Evolutionary conservation across 2,888 invertebrate species (phyloP), one percentile per base, ranked within the genome.

Genomic region (Plagodis dolabraria): DNA sequence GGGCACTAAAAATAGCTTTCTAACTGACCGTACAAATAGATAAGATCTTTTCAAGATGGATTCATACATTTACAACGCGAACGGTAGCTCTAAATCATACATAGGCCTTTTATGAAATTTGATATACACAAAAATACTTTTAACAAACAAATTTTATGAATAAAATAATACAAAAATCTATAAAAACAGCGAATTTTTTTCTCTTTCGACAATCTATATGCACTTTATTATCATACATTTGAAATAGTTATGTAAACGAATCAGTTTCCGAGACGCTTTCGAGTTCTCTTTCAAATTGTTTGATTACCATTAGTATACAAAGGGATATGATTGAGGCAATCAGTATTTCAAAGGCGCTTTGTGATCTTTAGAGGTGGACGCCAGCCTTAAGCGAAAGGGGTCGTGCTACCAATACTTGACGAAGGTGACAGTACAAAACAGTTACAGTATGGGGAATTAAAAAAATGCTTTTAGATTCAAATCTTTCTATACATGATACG

Each of bases 371-470:
- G 70, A 72, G 74, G 72, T 75, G 74, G 74, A 76, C 69, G 68
- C 63, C 67, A 54, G 69, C 77, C 72, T 71, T 71, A 73, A 70
- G 70, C 69, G 69, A 57, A 63, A 61, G 63, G 69, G 72, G 72
- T 75, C 79, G 79, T 79, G 80, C 75, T 71, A 58, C 64, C 69
- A 79, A 79, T 77, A 77, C 79, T 75, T 75, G 75, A 78, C 55
- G 56, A 77, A 72, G 68, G 73, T 74, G 72, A 78, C 68, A 64
- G 42, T 59, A 49, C 55, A 54, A 6, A 38, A 35, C 45, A 47
- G 38, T 12, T 45, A 40, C 48, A 53, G 58, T 58, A 53, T 45
- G 54, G 9, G 42, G 33, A 11, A 12, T 33, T 10, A n/a, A n/a
- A n/a, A n/a, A n/a, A n/a, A n/a, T n/a, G n/a, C 7, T 5, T 9